Evolutionary conservation across 2,888 invertebrate species (phyloP).

Genomic region (Callyntrura guangdongensis): DNA sequence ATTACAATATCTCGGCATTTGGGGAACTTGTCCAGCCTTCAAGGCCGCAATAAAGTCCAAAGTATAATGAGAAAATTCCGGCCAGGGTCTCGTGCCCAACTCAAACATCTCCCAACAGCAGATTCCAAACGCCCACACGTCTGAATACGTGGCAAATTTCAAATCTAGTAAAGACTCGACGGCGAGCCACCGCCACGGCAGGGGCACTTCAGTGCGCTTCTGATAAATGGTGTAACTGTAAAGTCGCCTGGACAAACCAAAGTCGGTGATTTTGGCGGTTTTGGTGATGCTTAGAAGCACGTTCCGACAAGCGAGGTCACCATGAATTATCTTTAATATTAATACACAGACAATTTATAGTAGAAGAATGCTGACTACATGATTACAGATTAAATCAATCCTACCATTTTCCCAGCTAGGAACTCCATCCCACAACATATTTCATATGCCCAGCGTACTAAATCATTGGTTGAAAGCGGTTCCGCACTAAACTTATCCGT

Average conservation of each 20-base stretch:
- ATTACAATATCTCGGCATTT: not conserved
- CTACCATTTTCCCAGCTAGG: constrained; percentile 37
- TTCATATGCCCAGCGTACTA: constrained; percentile 53
- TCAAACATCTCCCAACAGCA: constrained; percentile 61
- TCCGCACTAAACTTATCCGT: not conserved
- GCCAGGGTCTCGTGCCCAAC: constrained; percentile 46
- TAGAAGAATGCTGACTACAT: not conserved
- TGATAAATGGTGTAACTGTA: constrained; percentile 59
- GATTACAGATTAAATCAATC: too few relatives aligned
- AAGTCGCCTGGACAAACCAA: constrained; percentile 50
- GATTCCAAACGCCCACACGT: constrained; percentile 56
- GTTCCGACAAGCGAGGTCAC: constrained; percentile 55
- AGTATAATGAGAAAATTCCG: constrained; percentile 11
- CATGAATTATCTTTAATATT: constrained; percentile 39
- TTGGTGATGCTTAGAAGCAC: not conserved
- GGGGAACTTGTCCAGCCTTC: not conserved
- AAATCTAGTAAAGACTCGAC: constrained; percentile 46
- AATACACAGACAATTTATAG: not conserved
- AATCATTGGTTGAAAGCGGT: not conserved
- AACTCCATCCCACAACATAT: constrained; percentile 68
- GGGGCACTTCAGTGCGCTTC: constrained; percentile 24
- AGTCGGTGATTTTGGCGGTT: constrained; percentile 51
- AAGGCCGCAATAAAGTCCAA: constrained; percentile 32
- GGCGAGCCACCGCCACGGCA: constrained; percentile 63
- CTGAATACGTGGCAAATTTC: constrained; percentile 39